phyloP scores from a whole-genome alignment of 2,113 vertebrate genomes.

The Echinops telfairi region DNA sequence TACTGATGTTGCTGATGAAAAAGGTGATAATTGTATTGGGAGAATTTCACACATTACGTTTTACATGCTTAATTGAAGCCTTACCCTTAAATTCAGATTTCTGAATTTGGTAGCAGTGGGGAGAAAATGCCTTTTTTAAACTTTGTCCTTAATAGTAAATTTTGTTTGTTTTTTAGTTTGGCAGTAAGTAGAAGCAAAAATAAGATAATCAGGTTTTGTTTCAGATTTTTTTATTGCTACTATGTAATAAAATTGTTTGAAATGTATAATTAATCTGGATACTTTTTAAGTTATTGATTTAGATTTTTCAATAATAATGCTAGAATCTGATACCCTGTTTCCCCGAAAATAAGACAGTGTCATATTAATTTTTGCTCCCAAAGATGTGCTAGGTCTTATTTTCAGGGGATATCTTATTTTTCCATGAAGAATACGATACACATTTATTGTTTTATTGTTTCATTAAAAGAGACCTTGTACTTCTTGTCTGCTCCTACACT shows the following conservation, averaged over 20 bases:
- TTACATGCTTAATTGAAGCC: constrained; percentile 28
- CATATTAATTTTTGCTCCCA: no score
- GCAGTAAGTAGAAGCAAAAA: neutral
- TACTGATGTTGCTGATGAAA: neutral
- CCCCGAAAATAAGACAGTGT: no score
- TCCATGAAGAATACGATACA: no score
- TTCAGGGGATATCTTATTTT: no score
- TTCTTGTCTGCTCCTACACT: no score
- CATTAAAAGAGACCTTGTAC: no score
- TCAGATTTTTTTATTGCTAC: neutral
- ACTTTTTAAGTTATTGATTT: constrained; percentile 25
- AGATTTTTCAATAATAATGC: constrained; percentile 40
- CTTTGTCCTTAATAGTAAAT: constrained; percentile 24
- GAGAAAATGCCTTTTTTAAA: neutral
- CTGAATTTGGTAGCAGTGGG: neutral
- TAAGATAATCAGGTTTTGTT: neutral
- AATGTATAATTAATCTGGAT: neutral
- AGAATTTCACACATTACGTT: neutral
- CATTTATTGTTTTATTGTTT: no score
- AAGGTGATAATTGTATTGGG: neutral
- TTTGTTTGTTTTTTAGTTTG: neutral
- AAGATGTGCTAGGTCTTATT: no score
- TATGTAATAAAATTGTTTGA: constrained; percentile 47
- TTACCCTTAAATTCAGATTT: neutral
- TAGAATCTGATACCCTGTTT: neutral